Evolutionary conservation across 2,113 vertebrate genomes (phyloP).

Genomic region (Ochotona curzoniae): DNA sequence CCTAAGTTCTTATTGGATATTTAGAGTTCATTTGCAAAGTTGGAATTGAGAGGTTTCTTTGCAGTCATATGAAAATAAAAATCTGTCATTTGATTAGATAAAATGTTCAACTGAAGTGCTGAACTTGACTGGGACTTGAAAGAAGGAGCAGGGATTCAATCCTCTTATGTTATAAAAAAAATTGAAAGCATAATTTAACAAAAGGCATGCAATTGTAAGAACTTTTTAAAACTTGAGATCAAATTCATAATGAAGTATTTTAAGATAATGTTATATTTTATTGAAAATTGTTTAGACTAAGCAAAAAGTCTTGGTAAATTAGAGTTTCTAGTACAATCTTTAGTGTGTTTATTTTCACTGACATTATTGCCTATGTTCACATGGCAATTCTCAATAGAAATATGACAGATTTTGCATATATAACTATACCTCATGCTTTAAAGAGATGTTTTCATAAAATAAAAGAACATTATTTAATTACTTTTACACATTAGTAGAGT

Average conservation of each 20-base stretch:
- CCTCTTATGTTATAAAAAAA: slow-evolving; percentile 39
- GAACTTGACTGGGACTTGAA: not conserved
- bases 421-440: not conserved
- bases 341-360: slow-evolving; percentile 27
- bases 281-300: slow-evolving; percentile 37
- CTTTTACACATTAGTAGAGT: not conserved
- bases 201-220: not conserved
- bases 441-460: not conserved
- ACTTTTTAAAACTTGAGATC: not conserved
- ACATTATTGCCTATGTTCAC: not conserved
- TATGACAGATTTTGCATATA: not conserved
- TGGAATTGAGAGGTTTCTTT: not conserved
- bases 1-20: slow-evolving; percentile 26
- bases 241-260: slow-evolving; percentile 23
- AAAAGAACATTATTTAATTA: not conserved
- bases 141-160: not conserved
- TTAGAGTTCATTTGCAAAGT: slow-evolving; percentile 54
- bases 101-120: not conserved
- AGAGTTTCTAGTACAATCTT: not conserved
- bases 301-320: slow-evolving; percentile 16
- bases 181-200: not conserved
- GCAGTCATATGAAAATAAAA: slow-evolving; percentile 29
- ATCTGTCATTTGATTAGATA: slow-evolving; percentile 25
- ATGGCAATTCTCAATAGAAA: not conserved
- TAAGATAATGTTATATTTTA: not conserved